A percentile compares a stretch with the other conserved stretches of the same genome.
phyloP scores from a whole-genome alignment of 2,888 invertebrate species.

The Ophion costatus region DNA sequence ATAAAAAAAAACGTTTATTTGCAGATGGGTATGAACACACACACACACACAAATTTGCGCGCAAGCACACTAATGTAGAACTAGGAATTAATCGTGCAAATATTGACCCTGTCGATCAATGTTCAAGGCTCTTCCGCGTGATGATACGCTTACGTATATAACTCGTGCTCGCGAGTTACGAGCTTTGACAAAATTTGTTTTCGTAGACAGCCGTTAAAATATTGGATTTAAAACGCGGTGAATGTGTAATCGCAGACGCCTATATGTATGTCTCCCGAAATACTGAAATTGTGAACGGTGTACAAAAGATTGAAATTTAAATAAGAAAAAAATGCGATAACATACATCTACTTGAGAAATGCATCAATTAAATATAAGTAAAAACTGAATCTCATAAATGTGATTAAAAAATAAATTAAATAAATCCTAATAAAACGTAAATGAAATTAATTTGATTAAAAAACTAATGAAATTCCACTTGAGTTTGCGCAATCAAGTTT shows the following conservation, averaged over 20 bases:
- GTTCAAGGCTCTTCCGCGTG: slow-evolving; percentile 71
- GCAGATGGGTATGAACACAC: neutral
- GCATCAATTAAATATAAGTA: too few relatives aligned
- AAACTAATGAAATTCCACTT: too few relatives aligned
- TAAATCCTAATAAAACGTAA: too few relatives aligned
- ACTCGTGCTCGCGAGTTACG: slow-evolving; percentile 40
- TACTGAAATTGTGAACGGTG: too few relatives aligned
- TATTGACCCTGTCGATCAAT: slow-evolving; percentile 72
- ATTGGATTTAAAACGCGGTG: slow-evolving; percentile 1
- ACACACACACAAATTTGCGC: slow-evolving; percentile 36
- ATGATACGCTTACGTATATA: slow-evolving; percentile 53
- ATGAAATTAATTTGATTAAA: too few relatives aligned
- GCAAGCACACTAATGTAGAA: neutral
- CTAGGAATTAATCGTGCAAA: slow-evolving; percentile 75
- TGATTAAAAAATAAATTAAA: too few relatives aligned
- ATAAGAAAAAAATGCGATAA: too few relatives aligned
- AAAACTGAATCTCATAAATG: too few relatives aligned
- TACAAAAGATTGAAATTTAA: too few relatives aligned
- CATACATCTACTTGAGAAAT: too few relatives aligned
- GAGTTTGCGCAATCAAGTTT: too few relatives aligned
- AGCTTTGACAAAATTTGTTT: slow-evolving; percentile 25
- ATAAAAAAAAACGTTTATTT: slow-evolving; percentile 30
- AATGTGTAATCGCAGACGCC: neutral
- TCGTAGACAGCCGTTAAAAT: slow-evolving; percentile 30
- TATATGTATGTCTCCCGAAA: neutral